Evolutionary conservation across 2,888 invertebrate genomes (phyloP).

Genomic region (Tineola bisselliella): DNA sequence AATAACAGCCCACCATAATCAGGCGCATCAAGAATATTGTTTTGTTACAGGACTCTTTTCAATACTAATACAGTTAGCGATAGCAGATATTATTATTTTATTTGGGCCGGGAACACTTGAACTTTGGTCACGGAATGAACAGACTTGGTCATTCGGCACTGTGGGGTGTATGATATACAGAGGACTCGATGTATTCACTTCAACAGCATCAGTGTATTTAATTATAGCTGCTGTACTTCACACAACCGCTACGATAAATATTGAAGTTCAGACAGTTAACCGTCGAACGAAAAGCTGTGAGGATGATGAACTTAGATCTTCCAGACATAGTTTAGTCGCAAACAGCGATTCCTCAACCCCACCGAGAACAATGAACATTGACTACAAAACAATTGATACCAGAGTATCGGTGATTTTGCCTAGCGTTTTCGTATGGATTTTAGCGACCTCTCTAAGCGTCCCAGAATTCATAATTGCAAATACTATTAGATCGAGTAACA

Average conservation of each 20-base stretch:
- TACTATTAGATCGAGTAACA: slow-evolving; percentile 42
- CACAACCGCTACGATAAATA: slow-evolving; percentile 62
- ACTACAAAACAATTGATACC: slow-evolving; percentile 55
- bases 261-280: slow-evolving; percentile 47
- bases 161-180: slow-evolving; percentile 61
- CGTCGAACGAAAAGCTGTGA: slow-evolving; percentile 38
- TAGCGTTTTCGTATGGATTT: slow-evolving; percentile 66
- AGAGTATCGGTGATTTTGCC: slow-evolving; percentile 62
- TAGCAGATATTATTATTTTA: slow-evolving; percentile 57
- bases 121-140: slow-evolving; percentile 56
- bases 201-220: slow-evolving; percentile 66
- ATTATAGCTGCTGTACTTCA: slow-evolving; percentile 67
- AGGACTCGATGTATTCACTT: slow-evolving; percentile 64
- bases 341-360: slow-evolving; percentile 55
- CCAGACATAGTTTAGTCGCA: slow-evolving; percentile 58
- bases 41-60: slow-evolving; percentile 60
- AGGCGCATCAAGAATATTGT: too few relatives aligned
- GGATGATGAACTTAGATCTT: slow-evolving; percentile 51
- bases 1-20: too few relatives aligned
- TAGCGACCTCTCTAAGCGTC: slow-evolving; percentile 67
- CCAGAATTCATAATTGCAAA: slow-evolving; percentile 68
- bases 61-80: slow-evolving; percentile 61
- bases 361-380: slow-evolving; percentile 62
- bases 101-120: slow-evolving; percentile 57
- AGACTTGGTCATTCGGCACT: slow-evolving; percentile 61